Evolutionary conservation across 2,797 vertebrate genomes (phyloP), one percentile per base, ranked within the genome.

Genomic region (Falco concolor): DNA sequence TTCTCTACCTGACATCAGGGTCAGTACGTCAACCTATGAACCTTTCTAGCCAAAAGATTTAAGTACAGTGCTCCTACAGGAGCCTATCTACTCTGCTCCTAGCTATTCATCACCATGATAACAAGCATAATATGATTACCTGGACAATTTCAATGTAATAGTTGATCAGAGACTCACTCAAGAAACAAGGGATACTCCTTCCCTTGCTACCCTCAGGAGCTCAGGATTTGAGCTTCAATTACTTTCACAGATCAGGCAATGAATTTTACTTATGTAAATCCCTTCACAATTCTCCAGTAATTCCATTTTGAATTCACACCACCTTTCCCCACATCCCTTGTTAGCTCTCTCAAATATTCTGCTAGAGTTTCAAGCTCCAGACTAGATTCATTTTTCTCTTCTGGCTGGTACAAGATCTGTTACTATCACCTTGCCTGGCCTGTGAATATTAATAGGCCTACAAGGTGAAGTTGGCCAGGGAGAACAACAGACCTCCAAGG

Each of bases 231-330:
- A 93, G 73, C 78, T 95, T 92, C 95, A 84, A 77, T 73, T 92
- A 81, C 75, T 87, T 89, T 45, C 72, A 53, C 32, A 92, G 54
- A 86, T 30, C 74, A 90, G 52, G 64, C 88, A 94, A 79, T 9
- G 24, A 52, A 89, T 92, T 87, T 95, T 87, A 90, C 57, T 89
- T 77, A 93, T 15, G 72, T 74, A 95, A 97, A 95, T 91, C 88
- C 80, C 74, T 61, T 78, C n/a, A 54, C 78, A 87, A 69, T 78
- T 95, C 76, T 49, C 60, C 77, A 72, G 42, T 86, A 94, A 88
- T 83, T 95, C 78, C 75, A 72, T 74, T 90, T 81, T 90, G 79
- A 91, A 91, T 93, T 81, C 65, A 79, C 59, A 72, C 42, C 25
- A 81, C 64, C 74, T 68, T 87, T 82, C 38, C 73, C 76, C 49